These are phyloP conservation scores for Acanthosepion pharaonis DNA, from an alignment of 2,888 invertebrate species.

Conservation along the genomic window DNA sequence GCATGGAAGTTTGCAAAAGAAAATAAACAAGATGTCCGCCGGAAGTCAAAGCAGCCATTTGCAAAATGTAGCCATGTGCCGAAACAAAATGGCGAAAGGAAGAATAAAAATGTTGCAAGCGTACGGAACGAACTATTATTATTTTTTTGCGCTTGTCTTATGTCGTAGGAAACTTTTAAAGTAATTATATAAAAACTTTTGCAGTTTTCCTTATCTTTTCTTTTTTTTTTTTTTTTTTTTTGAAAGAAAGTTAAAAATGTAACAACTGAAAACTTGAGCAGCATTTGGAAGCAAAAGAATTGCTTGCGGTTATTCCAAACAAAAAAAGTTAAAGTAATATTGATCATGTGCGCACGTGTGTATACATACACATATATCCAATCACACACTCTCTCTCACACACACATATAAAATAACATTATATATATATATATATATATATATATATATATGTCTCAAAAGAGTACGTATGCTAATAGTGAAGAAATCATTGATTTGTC, in stretches of 20 bases:
- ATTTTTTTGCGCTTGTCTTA: background rate
- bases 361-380: background rate
- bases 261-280: background rate
- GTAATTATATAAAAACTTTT: too few relatives aligned
- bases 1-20: background rate
- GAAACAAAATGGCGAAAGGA: background rate
- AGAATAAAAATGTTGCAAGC: background rate
- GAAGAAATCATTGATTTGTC: too few relatives aligned
- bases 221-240: background rate
- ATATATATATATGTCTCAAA: too few relatives aligned
- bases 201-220: too few relatives aligned
- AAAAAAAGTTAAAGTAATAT: background rate
- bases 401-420: too few relatives aligned
- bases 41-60: background rate
- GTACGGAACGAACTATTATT: background rate
- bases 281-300: background rate
- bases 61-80: background rate
- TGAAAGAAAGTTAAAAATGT: background rate
- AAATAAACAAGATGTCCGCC: background rate
- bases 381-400: background rate
- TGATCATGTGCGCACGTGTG: background rate
- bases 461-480: too few relatives aligned
- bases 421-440: too few relatives aligned
- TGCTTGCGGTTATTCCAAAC: background rate
- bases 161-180: background rate